Percentiles rank a stretch among this genome's conserved stretches.
phyloP scores from a whole-genome alignment of 2,113 vertebrate genomes.

The Bujurquina vittata region DNA sequence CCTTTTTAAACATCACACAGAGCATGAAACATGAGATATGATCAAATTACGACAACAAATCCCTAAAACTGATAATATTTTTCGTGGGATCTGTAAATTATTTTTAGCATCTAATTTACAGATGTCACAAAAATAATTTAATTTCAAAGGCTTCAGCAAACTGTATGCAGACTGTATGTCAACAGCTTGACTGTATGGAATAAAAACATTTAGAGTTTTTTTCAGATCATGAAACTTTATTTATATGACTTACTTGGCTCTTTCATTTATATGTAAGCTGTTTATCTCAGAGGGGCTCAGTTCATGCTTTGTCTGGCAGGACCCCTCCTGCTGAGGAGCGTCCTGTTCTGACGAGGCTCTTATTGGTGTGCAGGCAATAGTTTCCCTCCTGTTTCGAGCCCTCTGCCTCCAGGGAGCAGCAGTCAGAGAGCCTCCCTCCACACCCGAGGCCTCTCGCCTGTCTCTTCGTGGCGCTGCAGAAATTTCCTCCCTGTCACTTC shows the following conservation, averaged over 20 bases:
- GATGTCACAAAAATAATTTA: background rate
- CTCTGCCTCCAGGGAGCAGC: constrained; percentile 81
- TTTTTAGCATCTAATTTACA: background rate
- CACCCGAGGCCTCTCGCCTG: constrained; percentile 8
- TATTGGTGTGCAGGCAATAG: constrained; percentile 39
- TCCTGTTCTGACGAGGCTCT: constrained; percentile 33
- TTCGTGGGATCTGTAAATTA: background rate
- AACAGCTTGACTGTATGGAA: background rate
- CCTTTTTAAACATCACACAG: constrained; percentile 11
- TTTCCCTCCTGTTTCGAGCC: constrained; percentile 65
- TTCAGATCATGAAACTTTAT: background rate
- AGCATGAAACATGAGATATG: background rate
- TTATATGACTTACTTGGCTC: constrained; percentile 41
- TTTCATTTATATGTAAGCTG: background rate
- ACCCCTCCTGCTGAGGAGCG: constrained; percentile 17
- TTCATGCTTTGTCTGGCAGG: constrained; percentile 5
- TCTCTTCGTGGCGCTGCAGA: background rate
- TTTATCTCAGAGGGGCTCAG: constrained; percentile 1
- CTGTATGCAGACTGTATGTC: fast-evolving
- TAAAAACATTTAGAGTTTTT: background rate
- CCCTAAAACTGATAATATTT: background rate
- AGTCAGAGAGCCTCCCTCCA: constrained; percentile 5
- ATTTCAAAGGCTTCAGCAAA: background rate
- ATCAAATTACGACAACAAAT: background rate
- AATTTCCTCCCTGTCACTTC: constrained; percentile 1